Percentiles rank a stretch among this genome's conserved stretches.
Conservation (phyloP, 2,888 invertebrate species). For the Linhomoeus sp. region DNA sequence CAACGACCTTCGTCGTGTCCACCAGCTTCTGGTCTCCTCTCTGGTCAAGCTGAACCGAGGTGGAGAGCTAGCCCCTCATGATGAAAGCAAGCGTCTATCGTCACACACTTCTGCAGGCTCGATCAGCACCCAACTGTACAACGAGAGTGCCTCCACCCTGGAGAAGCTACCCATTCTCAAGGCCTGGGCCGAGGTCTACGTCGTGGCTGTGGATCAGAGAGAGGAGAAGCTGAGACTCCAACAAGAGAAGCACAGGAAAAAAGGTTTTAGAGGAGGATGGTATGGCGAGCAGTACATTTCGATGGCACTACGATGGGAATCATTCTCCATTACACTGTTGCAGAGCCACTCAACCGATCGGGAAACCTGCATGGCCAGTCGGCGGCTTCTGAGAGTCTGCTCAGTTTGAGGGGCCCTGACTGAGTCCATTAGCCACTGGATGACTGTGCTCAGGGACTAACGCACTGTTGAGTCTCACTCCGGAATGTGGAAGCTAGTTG, state of each 20-base stretch:
- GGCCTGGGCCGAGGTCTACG: slow-evolving; percentile 98
- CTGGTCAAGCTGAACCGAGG: slow-evolving; percentile 51
- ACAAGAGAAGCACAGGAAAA: too few species aligned
- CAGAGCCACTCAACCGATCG: neutral
- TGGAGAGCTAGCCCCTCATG: too few species aligned
- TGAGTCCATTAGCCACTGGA: slow-evolving; percentile 78
- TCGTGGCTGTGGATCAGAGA: slow-evolving; percentile 58
- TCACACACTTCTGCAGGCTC: slow-evolving; percentile 9
- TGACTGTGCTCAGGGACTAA: slow-evolving; percentile 82
- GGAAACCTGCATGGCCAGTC: slow-evolving; percentile 1
- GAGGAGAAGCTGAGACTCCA: too few species aligned
- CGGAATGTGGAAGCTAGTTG: slow-evolving; percentile 74
- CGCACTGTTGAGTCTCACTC: slow-evolving; percentile 41
- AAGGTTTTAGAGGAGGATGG: too few species aligned
- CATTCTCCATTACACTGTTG: neutral
- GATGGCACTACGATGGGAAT: too few species aligned
- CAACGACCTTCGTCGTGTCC: slow-evolving; percentile 80
- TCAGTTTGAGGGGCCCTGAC: slow-evolving; percentile 81
- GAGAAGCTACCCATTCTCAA: slow-evolving; percentile 89
- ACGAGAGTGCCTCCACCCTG: slow-evolving; percentile 85
- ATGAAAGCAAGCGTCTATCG: neutral
- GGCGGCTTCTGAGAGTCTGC: slow-evolving; percentile 36
- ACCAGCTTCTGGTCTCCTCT: slow-evolving; percentile 70
- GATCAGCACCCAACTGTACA: slow-evolving; percentile 41
- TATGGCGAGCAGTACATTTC: too few species aligned